Percentiles rank a stretch among this genome's conserved stretches.
Evolutionary conservation across 2,888 invertebrate genomes (phyloP).

Genomic region (Apoda limacodes): DNA sequence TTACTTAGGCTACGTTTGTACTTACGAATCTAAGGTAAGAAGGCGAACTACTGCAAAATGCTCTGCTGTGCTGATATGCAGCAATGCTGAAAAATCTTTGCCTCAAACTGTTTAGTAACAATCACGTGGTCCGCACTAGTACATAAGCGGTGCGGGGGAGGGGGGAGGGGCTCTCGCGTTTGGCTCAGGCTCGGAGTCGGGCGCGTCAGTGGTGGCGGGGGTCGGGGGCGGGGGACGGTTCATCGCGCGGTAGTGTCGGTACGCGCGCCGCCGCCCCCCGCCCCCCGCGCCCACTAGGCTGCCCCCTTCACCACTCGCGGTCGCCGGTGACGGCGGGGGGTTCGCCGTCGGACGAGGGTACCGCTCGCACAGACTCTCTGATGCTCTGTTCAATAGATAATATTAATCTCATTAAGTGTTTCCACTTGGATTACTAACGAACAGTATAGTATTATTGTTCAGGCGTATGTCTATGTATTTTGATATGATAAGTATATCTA

Average conservation of each 20-base stretch:
- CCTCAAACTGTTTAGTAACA: no score
- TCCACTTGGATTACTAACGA: neutral
- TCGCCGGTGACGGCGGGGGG: constrained; percentile 89
- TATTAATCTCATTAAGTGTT: constrained; percentile 17
- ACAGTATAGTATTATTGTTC: no score
- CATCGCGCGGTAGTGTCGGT: constrained; percentile 82
- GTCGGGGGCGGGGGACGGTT: constrained; percentile 95
- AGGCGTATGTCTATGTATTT: no score
- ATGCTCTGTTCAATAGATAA: no score
- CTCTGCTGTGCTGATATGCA: no score
- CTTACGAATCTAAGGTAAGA: no score
- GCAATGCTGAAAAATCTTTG: no score
- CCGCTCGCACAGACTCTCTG: constrained; percentile 74
- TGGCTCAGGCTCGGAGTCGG: constrained; percentile 85
- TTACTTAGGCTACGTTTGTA: no score
- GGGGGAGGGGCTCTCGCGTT: constrained; percentile 88
- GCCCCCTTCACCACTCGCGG: constrained; percentile 66
- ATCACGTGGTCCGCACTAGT: constrained; percentile 54
- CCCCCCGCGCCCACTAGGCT: constrained; percentile 77
- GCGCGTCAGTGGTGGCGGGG: constrained; percentile 94
- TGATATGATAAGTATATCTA: no score
- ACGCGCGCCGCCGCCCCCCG: constrained; percentile 73
- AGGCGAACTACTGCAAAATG: no score
- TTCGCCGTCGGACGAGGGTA: constrained; percentile 90
- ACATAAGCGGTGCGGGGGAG: constrained; percentile 88